These are phyloP conservation scores for Galeopterus variegatus DNA, from an alignment of 2,113 vertebrate species.

Conservation along the genomic window DNA sequence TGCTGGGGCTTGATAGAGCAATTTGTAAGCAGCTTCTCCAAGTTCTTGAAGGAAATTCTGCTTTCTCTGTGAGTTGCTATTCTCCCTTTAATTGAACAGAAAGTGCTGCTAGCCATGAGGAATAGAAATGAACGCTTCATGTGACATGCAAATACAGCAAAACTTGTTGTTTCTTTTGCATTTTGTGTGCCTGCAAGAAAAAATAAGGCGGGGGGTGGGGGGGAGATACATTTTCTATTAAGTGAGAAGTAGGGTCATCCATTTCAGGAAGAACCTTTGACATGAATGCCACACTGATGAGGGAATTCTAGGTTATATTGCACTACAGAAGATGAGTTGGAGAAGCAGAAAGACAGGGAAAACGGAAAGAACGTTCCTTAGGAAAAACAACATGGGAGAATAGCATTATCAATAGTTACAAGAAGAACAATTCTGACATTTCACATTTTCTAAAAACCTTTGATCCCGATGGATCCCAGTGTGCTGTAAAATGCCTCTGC, in stretches of 20 bases:
- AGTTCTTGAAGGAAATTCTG: slow-evolving; percentile 68
- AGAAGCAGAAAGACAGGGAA: neutral
- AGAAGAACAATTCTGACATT: accelerated
- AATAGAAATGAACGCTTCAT: neutral
- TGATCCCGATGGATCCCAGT: neutral
- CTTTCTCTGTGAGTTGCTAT: slow-evolving; percentile 14
- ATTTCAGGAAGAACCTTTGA: neutral
- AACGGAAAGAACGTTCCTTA: neutral
- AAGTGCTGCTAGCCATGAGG: neutral
- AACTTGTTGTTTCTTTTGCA: neutral
- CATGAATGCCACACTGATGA: neutral
- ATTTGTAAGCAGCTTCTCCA: slow-evolving; percentile 65
- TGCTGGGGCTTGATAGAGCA: neutral
- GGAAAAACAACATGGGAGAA: neutral
- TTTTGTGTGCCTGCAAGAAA: neutral
- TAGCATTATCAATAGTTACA: accelerated
- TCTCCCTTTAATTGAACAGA: slow-evolving; percentile 74
- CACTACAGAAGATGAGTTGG: neutral
- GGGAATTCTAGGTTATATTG: neutral
- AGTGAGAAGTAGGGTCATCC: accelerated
- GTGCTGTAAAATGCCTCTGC: no score
- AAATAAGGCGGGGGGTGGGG: accelerated
- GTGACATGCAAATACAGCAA: neutral
- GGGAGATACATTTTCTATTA: neutral
- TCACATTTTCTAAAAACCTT: neutral